Conservation (phyloP, 2,113 vertebrate species). For the Calyptomena viridis region DNA sequence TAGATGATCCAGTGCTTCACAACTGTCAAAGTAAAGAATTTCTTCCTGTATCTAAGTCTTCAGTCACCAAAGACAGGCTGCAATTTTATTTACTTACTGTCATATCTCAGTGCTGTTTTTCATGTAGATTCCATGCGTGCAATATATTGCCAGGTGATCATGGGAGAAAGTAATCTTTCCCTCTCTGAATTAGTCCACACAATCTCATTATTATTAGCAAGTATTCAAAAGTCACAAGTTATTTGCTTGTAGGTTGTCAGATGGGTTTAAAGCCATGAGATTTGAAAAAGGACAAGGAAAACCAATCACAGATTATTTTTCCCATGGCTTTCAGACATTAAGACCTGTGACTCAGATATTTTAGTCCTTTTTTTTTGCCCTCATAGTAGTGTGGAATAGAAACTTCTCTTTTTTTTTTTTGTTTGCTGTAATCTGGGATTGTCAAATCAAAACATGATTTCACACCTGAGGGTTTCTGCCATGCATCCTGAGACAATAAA, state of each 20-base stretch:
- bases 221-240: neutral
- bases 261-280: neutral
- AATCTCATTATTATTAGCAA: neutral
- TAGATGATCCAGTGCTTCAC: neutral
- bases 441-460: constrained; percentile 2
- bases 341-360: neutral
- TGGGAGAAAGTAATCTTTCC: neutral
- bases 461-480: neutral
- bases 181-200: neutral
- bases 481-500: neutral
- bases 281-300: neutral
- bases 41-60: neutral
- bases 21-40: neutral
- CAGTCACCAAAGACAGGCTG: neutral
- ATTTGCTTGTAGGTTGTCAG: neutral
- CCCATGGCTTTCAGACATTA: neutral
- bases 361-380: neutral
- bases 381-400: neutral
- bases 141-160: neutral
- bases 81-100: neutral
- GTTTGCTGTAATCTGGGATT: neutral
- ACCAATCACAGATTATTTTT: neutral
- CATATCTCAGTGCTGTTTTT: neutral
- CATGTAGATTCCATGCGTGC: neutral
- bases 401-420: neutral